phyloP scores from a whole-genome alignment of 2,797 vertebrate genomes.

The Sphaeramia orbicularis region DNA sequence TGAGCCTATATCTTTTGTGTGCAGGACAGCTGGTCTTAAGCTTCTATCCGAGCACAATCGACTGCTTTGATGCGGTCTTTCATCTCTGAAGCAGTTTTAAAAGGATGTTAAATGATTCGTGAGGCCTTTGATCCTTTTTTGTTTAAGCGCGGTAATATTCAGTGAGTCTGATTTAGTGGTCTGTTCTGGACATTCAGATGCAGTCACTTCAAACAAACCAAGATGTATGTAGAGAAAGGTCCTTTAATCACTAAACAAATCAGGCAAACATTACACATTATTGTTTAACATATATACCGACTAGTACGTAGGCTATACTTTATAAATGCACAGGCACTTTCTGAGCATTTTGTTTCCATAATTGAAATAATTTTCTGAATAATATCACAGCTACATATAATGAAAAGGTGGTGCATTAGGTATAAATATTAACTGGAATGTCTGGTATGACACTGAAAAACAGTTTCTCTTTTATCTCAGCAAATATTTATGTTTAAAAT shows the following conservation, averaged over 20 bases:
- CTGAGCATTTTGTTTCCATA: too few species aligned
- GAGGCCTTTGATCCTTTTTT: constrained; percentile 33
- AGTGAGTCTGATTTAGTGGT: not conserved
- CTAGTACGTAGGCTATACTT: too few species aligned
- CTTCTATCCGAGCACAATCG: not conserved
- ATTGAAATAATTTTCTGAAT: too few species aligned
- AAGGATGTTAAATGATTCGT: constrained; percentile 31
- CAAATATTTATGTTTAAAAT: too few species aligned
- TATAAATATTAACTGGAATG: too few species aligned
- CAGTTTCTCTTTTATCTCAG: too few species aligned
- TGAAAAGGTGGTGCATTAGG: too few species aligned
- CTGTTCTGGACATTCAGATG: not conserved
- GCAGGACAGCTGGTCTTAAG: not conserved
- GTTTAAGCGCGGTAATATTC: constrained; percentile 9
- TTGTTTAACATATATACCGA: not conserved
- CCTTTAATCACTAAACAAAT: not conserved
- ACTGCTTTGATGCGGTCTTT: constrained; percentile 21
- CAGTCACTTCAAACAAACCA: constrained; percentile 9
- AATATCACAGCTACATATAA: too few species aligned
- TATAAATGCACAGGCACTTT: too few species aligned
- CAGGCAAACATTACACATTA: not conserved
- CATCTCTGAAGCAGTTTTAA: constrained; percentile 22
- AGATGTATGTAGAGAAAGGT: not conserved
- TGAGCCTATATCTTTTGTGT: not conserved
- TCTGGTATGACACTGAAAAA: too few species aligned